Base-by-base conservation (phyloP, 2,797 vertebrate species). In the Catamblyrhynchus diadema region DNA sequence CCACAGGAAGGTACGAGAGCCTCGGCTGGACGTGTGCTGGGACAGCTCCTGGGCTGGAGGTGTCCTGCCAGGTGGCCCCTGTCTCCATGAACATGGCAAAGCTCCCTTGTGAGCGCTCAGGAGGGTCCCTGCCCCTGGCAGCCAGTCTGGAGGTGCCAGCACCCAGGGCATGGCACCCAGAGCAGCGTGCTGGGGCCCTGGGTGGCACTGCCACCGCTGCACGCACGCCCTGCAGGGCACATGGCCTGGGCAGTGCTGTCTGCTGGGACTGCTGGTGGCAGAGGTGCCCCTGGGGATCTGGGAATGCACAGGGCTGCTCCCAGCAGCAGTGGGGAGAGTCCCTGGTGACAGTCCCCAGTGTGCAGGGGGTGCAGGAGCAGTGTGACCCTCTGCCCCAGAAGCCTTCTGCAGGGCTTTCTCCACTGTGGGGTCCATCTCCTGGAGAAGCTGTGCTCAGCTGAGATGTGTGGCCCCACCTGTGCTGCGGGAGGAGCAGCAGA, bases 1-100 rank as follows among this genome's bases (percentile, higher is more conserved):
- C 15, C 97, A 98, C 69, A 98, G 99, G 94, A 99, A 99, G 98
- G 99, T 99, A 97, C 20, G 97, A 62, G n/a, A 35, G 15, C 12
- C 67, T 1, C 4, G 42, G 41, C 44, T 19, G 73, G 28, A 27
- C 1, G 0, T 3, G 37, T 2, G 16, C 1, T 21, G 61, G 64
- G 48, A 15, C 8, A 53, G 50, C 45, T 80, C 8, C 72, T 10
- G 64, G 48, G 12, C 2, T 48, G 77, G 14, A 30, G 30, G 8
- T 53, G 60, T 53, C 44, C 47, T 2, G 3, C n/a, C 10, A 9
- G 0, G 4, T 45, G 44, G n/a, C 5, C 8, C 7, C 3, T 30
- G 9, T 19, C 20, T 41, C 48, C 5, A 0, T 32, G 50, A 5
- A 12, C 22, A 1, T 0, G 4, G 59, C 42, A 48, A 15, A 51